Conservation (phyloP, 2,113 vertebrate species). For the Archilochus colubris region DNA sequence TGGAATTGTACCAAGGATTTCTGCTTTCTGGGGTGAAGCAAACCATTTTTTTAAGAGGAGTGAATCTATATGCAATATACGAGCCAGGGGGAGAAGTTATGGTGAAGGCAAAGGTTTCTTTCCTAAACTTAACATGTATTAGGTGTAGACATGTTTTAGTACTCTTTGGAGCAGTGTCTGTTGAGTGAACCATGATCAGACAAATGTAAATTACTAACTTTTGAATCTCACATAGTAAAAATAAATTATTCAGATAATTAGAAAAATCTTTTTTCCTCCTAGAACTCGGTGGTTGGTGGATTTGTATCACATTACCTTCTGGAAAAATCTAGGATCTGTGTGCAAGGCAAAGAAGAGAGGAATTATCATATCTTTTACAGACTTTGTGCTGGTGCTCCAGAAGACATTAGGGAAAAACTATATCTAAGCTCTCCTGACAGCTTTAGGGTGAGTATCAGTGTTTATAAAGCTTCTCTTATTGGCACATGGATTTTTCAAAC, state of each 20-base stretch:
- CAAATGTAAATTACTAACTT: not conserved
- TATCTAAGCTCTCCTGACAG: constrained; percentile 91
- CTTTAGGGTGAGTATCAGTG: constrained; percentile 87
- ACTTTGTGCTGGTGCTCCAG: constrained; percentile 92
- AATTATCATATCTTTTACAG: constrained; percentile 99
- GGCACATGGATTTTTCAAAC: not conserved
- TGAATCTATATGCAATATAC: not conserved
- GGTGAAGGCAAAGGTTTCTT: not conserved
- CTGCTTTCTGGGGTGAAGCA: not conserved
- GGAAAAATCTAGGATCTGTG: constrained; percentile 98
- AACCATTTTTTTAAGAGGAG: not conserved
- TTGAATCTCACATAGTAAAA: not conserved
- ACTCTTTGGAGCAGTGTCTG: not conserved
- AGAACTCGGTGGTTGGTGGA: constrained; percentile 94
- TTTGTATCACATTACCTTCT: constrained; percentile 98
- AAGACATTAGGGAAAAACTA: constrained; percentile 90
- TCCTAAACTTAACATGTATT: not conserved
- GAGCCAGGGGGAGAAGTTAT: not conserved
- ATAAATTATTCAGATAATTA: not conserved
- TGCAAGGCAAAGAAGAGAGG: constrained; percentile 93
- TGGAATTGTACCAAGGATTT: not conserved
- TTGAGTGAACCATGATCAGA: not conserved
- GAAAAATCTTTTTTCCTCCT: constrained; percentile 48
- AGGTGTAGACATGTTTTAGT: not conserved
- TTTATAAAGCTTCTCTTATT: not conserved